Evolutionary conservation across 2,797 vertebrate genomes (phyloP), one percentile per base, ranked within the genome.

Genomic region (Odontamblyopus lacepedii): DNA sequence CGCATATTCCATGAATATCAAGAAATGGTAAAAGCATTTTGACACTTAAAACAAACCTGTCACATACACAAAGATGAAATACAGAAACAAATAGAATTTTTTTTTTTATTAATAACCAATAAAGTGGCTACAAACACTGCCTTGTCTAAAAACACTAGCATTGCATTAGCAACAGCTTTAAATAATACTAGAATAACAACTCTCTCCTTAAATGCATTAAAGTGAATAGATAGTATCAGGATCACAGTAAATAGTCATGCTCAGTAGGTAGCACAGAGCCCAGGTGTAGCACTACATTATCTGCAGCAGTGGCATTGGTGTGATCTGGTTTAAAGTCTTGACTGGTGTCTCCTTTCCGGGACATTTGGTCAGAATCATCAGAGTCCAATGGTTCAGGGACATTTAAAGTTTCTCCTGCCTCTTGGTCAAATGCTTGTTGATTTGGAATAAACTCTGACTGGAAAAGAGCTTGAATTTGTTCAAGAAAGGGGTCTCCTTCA

Each of bases 391-490:
- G 71, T n/a, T 80, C 82, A 48, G 81, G 85, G 56, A 80, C 61
- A 74, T 5, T 72, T 4, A 83, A 77, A 19, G 81, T 72, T 67
- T 84, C 85, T 0, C 62, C 83, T 70, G 93, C 93, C 67, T 93
- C 91, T 3, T 79, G 76, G 61, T 79, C 77, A 29, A 76, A 84
- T 59, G 79, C 57, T 12, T 78, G 84, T 79, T 94, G 91, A 78
- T 93, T 92, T 82, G 89, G 85, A 71, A 94, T 92, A 75, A 97
- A 98, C 2, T 91, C 90, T 26, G 94, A 94, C 63, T 94, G 88
- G 83, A 99, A 98, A 63, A 98, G 89, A 38, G 93, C 92, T 87
- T 99, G 96, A 77, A 98, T 94, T 82, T 95, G 95, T 62, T 90
- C 91, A 85, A 99, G 92, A 88, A 97, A 96, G 70, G 94, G 89